Evolutionary conservation across 1,140 invertebrate species (phyloP).

Genomic region (Oscheius sp.): DNA sequence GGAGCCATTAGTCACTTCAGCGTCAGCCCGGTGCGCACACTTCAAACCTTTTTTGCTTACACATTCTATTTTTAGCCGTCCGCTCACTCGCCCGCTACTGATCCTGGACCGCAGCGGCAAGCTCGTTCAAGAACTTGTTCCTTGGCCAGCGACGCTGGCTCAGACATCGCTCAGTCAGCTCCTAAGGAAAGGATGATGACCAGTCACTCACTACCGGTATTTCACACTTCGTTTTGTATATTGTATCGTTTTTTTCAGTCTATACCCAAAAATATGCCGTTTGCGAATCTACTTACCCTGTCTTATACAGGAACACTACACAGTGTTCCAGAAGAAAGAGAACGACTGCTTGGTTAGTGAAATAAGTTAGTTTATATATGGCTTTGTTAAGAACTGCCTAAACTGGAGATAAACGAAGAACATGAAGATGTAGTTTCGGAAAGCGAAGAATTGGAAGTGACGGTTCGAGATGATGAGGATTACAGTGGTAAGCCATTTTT

Average conservation of each 20-base stretch:
- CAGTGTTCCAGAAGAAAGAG: neutral
- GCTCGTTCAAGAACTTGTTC: neutral
- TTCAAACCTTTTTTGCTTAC: too few relatives aligned
- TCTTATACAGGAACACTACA: neutral
- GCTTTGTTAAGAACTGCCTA: too few relatives aligned
- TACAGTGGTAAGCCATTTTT: too few relatives aligned
- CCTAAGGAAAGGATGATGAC: neutral
- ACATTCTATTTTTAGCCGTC: too few relatives aligned
- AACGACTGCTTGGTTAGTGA: neutral
- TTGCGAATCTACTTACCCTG: neutral
- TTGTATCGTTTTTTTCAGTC: neutral
- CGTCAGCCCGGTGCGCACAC: neutral
- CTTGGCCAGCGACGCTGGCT: neutral
- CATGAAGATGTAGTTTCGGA: neutral
- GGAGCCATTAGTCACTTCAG: constrained; percentile 2
- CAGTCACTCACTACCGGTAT: neutral
- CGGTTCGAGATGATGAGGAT: neutral
- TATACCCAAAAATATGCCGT: constrained; percentile 1
- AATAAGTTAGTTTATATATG: too few relatives aligned
- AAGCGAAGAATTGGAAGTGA: neutral
- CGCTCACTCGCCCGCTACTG: neutral
- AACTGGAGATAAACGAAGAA: neutral
- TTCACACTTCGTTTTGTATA: neutral
- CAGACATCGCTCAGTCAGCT: constrained; percentile 4
- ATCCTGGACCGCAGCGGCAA: neutral